Base-by-base conservation (phyloP, 2,888 invertebrate species). In the Chesias legatella region DNA sequence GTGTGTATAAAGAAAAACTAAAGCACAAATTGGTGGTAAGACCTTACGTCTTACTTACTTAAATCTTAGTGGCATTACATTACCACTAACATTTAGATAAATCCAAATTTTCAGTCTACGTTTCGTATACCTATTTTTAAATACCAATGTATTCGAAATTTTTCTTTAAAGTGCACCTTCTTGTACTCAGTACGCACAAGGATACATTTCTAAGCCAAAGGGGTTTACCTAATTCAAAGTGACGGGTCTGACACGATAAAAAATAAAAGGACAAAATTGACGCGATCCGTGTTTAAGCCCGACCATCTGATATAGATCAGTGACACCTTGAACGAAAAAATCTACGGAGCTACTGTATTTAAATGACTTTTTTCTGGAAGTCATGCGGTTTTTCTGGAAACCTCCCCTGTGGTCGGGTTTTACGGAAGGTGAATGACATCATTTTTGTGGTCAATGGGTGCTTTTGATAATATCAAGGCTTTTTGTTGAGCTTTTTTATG, bases 171-270 rank as follows among this genome's bases (percentile, higher is more conserved):
- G 5, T 17, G 5, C 13, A 2, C 13, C 13, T n/a, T n/a, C n/a
- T 22, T 54, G 62, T 58, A 61, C 54, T 35, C 62, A 65, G 65
- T 70, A 73, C 67, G 68, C 73, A 71, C 59, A 73, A 67, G 73
- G 70, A 72, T 76, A 78, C 71, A 69, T 74, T 67, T 59, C 60
- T 69, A 60, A 73, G 71, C 76, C 68, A 72, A 75, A 76, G 67
- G 78, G 85, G 80, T 84, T 85, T 83, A 68, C 70, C 73, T 85
- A 85, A 86, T 84, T 82, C 83, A 73, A 84, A 69, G 72, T 80
- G 86, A 85, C 79, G 72, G 74, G 72, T 67, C 71, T 79, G 84
- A 83, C 82, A 73, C 60, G 59, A 63, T 61, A 62, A 63, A 73
- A 70, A 51, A 58, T 64, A 68, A 74, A 63, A 66, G 57, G 58